These are phyloP conservation scores for Spicauda simplicius DNA, from an alignment of 2,888 invertebrate species.

Conservation along the genomic window DNA sequence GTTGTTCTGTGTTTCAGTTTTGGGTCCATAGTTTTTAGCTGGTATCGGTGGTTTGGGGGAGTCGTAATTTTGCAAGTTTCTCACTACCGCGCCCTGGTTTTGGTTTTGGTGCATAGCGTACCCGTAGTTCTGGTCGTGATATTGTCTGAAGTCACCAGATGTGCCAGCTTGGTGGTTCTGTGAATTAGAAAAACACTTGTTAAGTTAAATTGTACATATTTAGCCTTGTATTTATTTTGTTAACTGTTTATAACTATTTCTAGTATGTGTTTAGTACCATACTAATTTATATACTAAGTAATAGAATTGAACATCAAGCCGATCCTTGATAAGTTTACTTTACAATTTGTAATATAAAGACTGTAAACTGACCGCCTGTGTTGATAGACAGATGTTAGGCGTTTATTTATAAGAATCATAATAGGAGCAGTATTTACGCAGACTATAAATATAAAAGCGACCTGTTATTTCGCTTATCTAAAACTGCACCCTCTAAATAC, in stretches of 20 bases:
- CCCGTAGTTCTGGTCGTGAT: conserved; percentile 82
- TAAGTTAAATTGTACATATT: not conserved
- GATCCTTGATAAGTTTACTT: no score
- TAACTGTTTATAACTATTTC: not conserved
- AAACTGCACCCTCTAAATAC: conserved; percentile 17
- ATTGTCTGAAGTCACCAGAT: conserved; percentile 79
- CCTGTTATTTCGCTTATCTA: conserved; percentile 19
- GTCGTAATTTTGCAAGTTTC: conserved; percentile 75
- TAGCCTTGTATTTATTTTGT: not conserved
- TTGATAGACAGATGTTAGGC: not conserved
- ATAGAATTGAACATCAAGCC: no score
- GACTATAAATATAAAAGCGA: not conserved
- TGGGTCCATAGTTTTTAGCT: conserved; percentile 74
- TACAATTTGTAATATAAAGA: no score
- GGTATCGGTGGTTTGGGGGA: conserved; percentile 78
- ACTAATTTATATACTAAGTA: no score
- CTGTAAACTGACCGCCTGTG: not conserved
- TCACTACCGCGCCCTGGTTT: conserved; percentile 65
- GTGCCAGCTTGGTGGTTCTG: conserved; percentile 83
- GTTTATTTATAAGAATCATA: not conserved
- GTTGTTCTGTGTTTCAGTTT: conserved; percentile 72
- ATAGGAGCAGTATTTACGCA: not conserved
- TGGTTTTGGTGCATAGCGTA: conserved; percentile 75
- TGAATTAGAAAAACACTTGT: conserved; percentile 11
- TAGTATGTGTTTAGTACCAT: no score